Evolutionary conservation across 2,113 vertebrate genomes (phyloP), one percentile per base, ranked within the genome.

Genomic region (Oryctolagus cuniculus): DNA sequence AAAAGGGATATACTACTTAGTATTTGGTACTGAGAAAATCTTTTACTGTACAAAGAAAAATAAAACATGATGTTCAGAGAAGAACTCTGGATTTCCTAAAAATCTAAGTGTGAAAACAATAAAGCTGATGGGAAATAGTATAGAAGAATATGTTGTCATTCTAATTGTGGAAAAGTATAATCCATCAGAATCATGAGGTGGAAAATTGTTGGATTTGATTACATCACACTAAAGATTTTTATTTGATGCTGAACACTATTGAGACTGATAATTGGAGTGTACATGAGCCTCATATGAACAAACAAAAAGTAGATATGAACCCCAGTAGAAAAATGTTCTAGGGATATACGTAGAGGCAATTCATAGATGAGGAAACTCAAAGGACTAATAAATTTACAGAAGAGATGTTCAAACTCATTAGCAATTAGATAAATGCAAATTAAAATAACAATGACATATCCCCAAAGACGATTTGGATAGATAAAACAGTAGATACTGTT

Each of bases 381-480:
- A 72, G 63, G 69, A 89, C 36, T 55, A 85, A 90, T 75, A 85
- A 27, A 49, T 19, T 78, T 92, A 69, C 8, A 53, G 13, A 86
- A 82, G 49, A 81, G 29, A 81, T 92, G 53, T 67, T 90, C 36
- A 87, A 89, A 87, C 51, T 74, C 61, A 49, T 89, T 91, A 84
- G 66, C 67, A 93, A 95, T 90, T 75, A 93, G 61, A 93, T n/a
- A 38, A 92, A 75, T 63, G 36, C 29, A 94, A 91, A 83, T 89
- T 95, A 91, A 93, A 96, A 83, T 86, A 93, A 80, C 81, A 93
- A 44, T 53, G 61, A 74, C 12, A 19, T 51, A 44, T 81, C 64
- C 64, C 93, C 6, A 0, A 67, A 88, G 87, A 89, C 31, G 19
- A 69, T n/a, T 77, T 49, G 85, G 78, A 25, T 19, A 61, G 36